Evolutionary conservation across 2,888 invertebrate species (phyloP).

Genomic region (Apocheima hispidaria): DNA sequence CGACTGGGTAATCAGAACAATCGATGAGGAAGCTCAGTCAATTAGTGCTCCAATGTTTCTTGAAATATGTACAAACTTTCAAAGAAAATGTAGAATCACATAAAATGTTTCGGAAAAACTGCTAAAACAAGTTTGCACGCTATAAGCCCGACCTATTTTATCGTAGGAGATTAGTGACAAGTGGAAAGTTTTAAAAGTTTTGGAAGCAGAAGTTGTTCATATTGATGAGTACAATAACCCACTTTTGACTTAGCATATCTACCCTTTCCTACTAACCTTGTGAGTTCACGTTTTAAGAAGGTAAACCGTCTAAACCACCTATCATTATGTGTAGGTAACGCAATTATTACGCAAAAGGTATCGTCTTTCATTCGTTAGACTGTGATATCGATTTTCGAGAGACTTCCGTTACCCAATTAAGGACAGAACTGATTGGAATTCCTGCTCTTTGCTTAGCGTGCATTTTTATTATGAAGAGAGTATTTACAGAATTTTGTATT

Average conservation of each 20-base stretch:
- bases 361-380: slow-evolving; percentile 26
- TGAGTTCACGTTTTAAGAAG: background rate
- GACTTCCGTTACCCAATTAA: slow-evolving; percentile 12
- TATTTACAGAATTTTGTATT: too few relatives aligned
- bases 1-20: too few relatives aligned
- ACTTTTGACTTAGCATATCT: background rate
- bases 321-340: slow-evolving; percentile 9
- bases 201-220: background rate
- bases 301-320: background rate
- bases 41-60: too few relatives aligned
- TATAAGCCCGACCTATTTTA: too few relatives aligned
- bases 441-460: background rate
- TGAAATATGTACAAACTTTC: too few relatives aligned
- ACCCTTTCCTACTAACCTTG: background rate
- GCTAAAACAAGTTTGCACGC: too few relatives aligned
- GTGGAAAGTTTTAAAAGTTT: too few relatives aligned
- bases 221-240: background rate
- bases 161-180: too few relatives aligned
- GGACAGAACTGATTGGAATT: background rate
- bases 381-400: slow-evolving; percentile 16
- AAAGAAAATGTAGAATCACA: too few relatives aligned
- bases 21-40: too few relatives aligned
- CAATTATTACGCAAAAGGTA: slow-evolving; percentile 14
- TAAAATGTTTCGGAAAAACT: too few relatives aligned
- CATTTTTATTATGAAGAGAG: too few relatives aligned